These are phyloP conservation scores for Phycodurus eques DNA, from an alignment of 2,113 vertebrate species.

Conservation along the genomic window DNA sequence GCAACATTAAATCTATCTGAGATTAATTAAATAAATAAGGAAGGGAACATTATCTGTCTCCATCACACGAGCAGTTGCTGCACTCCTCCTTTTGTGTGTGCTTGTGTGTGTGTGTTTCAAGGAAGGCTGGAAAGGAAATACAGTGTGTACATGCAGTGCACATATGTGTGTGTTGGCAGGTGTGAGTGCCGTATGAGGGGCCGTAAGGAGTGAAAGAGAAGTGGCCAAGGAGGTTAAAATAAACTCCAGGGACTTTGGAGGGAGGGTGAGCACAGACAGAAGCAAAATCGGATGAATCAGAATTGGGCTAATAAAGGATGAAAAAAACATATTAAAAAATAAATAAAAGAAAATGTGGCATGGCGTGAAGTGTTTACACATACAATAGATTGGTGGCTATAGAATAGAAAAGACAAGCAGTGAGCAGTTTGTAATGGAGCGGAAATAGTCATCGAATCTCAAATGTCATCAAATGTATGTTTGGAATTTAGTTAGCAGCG, in stretches of 20 bases:
- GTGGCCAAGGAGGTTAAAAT: slow-evolving; percentile 32
- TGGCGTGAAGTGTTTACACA: neutral
- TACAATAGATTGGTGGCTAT: neutral
- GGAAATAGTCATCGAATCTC: neutral
- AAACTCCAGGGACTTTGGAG: slow-evolving; percentile 19
- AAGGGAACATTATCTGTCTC: slow-evolving; percentile 58
- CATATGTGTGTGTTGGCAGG: slow-evolving; percentile 27
- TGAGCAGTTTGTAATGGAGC: neutral
- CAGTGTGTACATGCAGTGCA: slow-evolving; percentile 11
- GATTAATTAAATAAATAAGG: slow-evolving; percentile 41
- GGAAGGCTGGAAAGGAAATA: slow-evolving; percentile 22
- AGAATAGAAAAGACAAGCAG: neutral
- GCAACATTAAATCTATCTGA: slow-evolving; percentile 4
- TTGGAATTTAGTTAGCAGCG: neutral
- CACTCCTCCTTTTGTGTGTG: slow-evolving; percentile 34
- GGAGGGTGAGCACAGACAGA: neutral
- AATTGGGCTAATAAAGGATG: neutral
- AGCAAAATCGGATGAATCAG: neutral
- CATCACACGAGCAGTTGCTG: slow-evolving; percentile 53
- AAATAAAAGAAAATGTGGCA: neutral
- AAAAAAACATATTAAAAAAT: neutral
- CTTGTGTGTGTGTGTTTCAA: slow-evolving; percentile 10
- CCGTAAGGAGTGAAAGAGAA: slow-evolving; percentile 21
- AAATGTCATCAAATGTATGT: slow-evolving; percentile 7
- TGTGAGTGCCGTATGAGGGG: slow-evolving; percentile 18